phyloP scores from a whole-genome alignment of 2,888 invertebrate species.

The Iphiclides podalirius region DNA sequence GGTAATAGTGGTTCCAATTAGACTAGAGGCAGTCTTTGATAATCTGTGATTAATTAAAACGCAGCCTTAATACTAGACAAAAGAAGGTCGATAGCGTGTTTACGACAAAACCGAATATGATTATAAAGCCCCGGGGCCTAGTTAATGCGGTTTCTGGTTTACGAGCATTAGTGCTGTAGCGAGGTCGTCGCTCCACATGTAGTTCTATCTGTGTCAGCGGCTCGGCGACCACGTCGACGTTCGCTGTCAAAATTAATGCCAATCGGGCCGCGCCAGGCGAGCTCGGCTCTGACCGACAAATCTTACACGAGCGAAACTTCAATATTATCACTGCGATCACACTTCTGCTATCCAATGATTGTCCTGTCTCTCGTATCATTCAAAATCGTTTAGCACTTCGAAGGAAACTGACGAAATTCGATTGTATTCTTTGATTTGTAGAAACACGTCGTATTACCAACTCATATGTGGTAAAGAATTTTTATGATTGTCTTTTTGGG shows the following conservation, averaged over 20 bases:
- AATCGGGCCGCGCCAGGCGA: conserved; percentile 8
- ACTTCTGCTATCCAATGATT: neutral
- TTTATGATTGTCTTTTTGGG: too few relatives aligned
- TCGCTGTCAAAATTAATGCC: conserved; percentile 34
- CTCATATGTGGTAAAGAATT: too few relatives aligned
- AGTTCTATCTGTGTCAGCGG: conserved; percentile 39
- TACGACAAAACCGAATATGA: neutral
- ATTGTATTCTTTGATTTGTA: too few relatives aligned
- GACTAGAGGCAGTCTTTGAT: neutral
- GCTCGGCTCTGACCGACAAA: conserved; percentile 20
- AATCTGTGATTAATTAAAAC: too few relatives aligned
- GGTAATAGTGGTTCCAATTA: neutral
- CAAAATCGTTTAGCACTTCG: too few relatives aligned
- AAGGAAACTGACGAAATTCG: too few relatives aligned
- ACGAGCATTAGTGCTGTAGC: conserved; percentile 24
- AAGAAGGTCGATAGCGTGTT: neutral
- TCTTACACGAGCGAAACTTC: conserved; percentile 11
- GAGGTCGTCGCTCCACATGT: conserved; percentile 38
- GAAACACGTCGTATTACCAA: too few relatives aligned
- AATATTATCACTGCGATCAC: neutral
- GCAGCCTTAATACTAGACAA: too few relatives aligned
- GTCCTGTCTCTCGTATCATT: too few relatives aligned
- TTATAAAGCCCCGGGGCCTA: neutral
- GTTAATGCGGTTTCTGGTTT: conserved; percentile 18
- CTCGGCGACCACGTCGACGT: conserved; percentile 25